Percentiles rank a stretch among this genome's conserved stretches.
Conservation (phyloP, 2,113 vertebrate genomes). For the Xerus inauris region DNA sequence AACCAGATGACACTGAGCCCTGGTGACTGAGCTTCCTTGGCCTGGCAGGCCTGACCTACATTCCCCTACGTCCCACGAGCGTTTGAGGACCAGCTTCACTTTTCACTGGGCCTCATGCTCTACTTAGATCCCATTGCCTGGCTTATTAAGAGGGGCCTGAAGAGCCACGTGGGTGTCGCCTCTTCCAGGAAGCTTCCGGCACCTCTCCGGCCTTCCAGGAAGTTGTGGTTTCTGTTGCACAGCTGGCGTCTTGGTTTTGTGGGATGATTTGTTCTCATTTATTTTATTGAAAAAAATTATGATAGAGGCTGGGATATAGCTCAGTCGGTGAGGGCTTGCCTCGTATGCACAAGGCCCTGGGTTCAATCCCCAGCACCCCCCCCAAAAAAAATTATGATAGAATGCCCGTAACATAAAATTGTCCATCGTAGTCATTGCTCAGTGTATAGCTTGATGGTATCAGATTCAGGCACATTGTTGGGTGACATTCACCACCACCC, state of each 20-base stretch:
- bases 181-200: not conserved
- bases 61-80: not conserved
- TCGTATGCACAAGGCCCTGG: too few relatives aligned
- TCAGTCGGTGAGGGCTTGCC: too few relatives aligned
- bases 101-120: too few relatives aligned
- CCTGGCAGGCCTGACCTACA: not conserved
- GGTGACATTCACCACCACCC: too few relatives aligned
- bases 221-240: not conserved
- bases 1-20: too few relatives aligned
- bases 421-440: too few relatives aligned
- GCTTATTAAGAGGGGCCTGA: not conserved
- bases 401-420: not conserved
- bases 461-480: too few relatives aligned
- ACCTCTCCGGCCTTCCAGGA: not conserved
- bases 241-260: not conserved
- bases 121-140: not conserved
- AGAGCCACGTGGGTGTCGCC: rapidly evolving
- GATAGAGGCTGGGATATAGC: too few relatives aligned
- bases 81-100: not conserved
- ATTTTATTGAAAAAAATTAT: not conserved
- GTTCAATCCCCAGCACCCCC: too few relatives aligned
- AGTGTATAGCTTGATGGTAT: too few relatives aligned
- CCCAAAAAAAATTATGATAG: not conserved
- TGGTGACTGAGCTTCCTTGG: not conserved
- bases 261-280: not conserved